Evolutionary conservation across 2,113 vertebrate species (phyloP), one percentile per base, ranked within the genome.

Genomic region (Psephotus haematonotus): DNA sequence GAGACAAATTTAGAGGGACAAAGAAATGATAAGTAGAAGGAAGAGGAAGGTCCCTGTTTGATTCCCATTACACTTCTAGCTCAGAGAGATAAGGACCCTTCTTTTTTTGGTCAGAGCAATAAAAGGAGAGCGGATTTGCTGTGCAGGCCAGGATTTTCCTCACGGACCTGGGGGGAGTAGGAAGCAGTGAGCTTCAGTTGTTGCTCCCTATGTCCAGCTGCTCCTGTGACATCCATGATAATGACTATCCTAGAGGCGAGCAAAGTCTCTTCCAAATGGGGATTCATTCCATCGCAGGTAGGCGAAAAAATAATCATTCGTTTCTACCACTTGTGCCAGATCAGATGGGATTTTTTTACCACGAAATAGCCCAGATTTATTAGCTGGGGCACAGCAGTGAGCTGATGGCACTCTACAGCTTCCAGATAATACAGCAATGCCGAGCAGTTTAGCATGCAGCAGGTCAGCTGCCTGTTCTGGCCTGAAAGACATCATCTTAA

Each of bases 11-110:
- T 70, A 88, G 90, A 83, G 47, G 71, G 76, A 93, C 93, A 93
- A 94, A 95, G 82, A 77, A 64, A 77, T 23, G 81, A 84, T 90
- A 94, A 95, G 84, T 52, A 80, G 78, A 83, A 96, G 89, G 91
- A 94, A 96, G 81, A 72, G 91, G 83, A 96, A 94, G 76, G 67
- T 41, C 82, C 16, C 57, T n/a, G 41, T 59, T 84, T 85, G 44
- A 67, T 96, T 92, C 88, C 80, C 74, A 76, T 88, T 89, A 49
- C 37, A 76, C 83, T 89, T 91, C 91, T 49, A 93, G 77, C 82
- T 82, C 47, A 35, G 83, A 44, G 67, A 95, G 88, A 91, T 85
- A 95, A 96, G 82, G 69, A 83, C 35, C 50, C 80, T 78, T 81
- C 86, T 50, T 68, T 74, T 93, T 57, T 53, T 14, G 13, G 69